These are phyloP conservation scores for Telenomus remus DNA, from an alignment of 1,140 invertebrate genomes.

Conservation along the genomic window DNA sequence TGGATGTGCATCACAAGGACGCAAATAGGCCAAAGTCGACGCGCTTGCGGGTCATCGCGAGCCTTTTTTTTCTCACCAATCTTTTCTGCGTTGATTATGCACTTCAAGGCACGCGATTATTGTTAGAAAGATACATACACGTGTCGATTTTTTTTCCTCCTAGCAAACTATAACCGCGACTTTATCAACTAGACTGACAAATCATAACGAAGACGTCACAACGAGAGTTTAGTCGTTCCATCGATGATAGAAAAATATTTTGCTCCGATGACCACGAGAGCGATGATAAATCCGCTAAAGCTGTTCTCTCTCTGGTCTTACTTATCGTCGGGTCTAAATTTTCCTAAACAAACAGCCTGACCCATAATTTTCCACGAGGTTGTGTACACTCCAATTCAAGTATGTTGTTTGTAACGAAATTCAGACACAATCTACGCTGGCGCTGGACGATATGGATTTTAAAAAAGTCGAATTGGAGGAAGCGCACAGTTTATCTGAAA, in stretches of 20 bases:
- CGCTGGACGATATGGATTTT: slow-evolving; percentile 34
- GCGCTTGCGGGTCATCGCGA: slow-evolving; percentile 30
- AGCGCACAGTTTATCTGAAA: slow-evolving; percentile 52
- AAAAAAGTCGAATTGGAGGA: slow-evolving; percentile 37
- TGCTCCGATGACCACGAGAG: too few species aligned
- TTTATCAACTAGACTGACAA: slow-evolving; percentile 27
- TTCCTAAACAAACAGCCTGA: neutral
- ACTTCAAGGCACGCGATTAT: slow-evolving; percentile 3
- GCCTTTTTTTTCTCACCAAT: slow-evolving; percentile 2
- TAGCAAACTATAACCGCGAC: slow-evolving; percentile 5
- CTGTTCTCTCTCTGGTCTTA: too few species aligned
- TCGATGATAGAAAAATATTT: neutral
- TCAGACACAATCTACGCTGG: slow-evolving; percentile 7
- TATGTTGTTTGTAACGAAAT: neutral
- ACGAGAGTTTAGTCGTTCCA: neutral
- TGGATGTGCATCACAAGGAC: slow-evolving; percentile 50
- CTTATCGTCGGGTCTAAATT: too few species aligned
- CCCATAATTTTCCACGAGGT: neutral
- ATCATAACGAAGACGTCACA: slow-evolving; percentile 17
- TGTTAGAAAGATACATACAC: slow-evolving; percentile 32
- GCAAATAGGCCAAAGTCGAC: slow-evolving; percentile 53
- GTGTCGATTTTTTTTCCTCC: slow-evolving; percentile 49
- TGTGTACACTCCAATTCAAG: slow-evolving; percentile 5
- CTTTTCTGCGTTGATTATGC: neutral
- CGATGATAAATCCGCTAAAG: too few species aligned